These are phyloP conservation scores for Melinaea menophilus DNA, from an alignment of 2,888 invertebrate species.

Conservation along the genomic window DNA sequence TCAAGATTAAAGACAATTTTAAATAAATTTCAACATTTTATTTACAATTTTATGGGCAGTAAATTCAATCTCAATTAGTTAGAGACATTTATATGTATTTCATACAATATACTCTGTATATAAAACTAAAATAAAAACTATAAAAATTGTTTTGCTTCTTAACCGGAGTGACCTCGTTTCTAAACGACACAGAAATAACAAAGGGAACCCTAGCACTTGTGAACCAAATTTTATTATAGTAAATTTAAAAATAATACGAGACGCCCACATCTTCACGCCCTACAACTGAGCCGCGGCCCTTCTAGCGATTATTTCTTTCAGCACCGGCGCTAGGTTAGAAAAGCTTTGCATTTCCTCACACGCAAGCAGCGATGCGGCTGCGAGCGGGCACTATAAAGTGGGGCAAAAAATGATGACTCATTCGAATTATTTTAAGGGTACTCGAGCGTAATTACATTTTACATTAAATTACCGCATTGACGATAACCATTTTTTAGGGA, in stretches of 20 bases:
- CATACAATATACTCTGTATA: too few relatives aligned
- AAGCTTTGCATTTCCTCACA: conserved; percentile 21
- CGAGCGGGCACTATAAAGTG: conserved; percentile 22
- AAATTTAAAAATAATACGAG: conserved; percentile 43
- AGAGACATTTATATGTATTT: too few relatives aligned
- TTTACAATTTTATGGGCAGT: too few relatives aligned
- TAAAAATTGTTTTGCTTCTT: conserved; percentile 6
- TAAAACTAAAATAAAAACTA: neutral
- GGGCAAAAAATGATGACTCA: conserved; percentile 31
- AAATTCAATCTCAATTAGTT: too few relatives aligned
- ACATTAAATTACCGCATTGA: conserved; percentile 31
- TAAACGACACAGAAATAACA: conserved; percentile 15
- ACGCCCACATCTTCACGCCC: conserved; percentile 27
- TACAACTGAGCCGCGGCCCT: conserved; percentile 26
- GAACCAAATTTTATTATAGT: conserved; percentile 38
- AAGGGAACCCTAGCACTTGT: conserved; percentile 25
- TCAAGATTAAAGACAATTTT: too few relatives aligned
- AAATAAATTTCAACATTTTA: too few relatives aligned
- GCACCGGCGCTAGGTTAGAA: conserved; percentile 26
- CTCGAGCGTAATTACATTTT: conserved; percentile 31
- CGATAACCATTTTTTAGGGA: conserved; percentile 13
- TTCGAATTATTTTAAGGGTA: conserved; percentile 25
- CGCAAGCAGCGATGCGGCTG: conserved; percentile 24
- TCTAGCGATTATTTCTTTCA: conserved; percentile 29
- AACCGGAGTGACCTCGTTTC: conserved; percentile 22